Base-by-base conservation (phyloP, 2,888 invertebrate species). In the Cryptocephalus primarius region DNA sequence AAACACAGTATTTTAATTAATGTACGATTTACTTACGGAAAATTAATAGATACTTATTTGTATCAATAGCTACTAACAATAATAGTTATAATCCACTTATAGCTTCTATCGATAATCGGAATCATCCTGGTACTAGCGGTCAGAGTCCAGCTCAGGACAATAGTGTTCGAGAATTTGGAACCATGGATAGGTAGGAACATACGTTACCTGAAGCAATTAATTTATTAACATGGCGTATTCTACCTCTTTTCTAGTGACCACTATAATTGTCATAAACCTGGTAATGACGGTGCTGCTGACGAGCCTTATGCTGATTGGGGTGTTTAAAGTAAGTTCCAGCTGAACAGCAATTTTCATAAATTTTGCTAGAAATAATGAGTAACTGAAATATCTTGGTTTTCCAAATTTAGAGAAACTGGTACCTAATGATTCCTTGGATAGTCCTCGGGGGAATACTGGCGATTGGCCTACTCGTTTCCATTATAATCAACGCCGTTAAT, bases 351-450 rank as follows among this genome's bases (percentile, higher is more conserved):
- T n/a, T n/a, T n/a, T n/a, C n/a, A n/a, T n/a, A n/a, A n/a, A n/a
- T n/a, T n/a, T n/a, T n/a, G n/a, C n/a, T n/a, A n/a, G 22, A 44
- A 12, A 43, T 47, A 42, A 33, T 2, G 14, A 32, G 22, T 33
- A 36, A 12, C 6, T 36, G 36, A 36, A n/a, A 6, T 6, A 11
- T 36, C n/a, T 36, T 36, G 4, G 2, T 36, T 36, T 36, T n/a
- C 44, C 47, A 8, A 14, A 69, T 75, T n/a, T 71, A 88, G 88
- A 77, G 83, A 60, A 85, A 87, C 61, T 83, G 85, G 60, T 85
- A 82, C 72, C 68, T 87, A 61, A 88, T 89, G 87, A 75, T 88
- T 45, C 88, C 88, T 8, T 89, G 87, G 85, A 85, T 90, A 34
- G 79, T 86, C 42, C 74, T 89, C 43, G 88, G 88, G 4, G 79